phyloP scores from a whole-genome alignment of 2,888 invertebrate species.

The Miltochrista miniata region DNA sequence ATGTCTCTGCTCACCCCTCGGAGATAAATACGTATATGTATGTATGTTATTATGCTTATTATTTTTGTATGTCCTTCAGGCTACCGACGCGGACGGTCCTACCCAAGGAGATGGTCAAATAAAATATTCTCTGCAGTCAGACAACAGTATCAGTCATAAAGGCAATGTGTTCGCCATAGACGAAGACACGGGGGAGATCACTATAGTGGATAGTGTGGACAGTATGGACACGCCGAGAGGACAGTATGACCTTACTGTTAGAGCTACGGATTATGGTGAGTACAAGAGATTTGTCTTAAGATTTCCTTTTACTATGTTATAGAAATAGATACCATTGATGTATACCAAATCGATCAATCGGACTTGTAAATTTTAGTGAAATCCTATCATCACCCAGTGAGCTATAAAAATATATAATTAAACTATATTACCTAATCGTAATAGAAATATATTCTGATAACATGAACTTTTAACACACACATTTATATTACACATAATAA shows the following conservation, averaged over 20 bases:
- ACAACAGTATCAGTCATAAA: constrained; percentile 86
- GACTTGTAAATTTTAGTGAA: too few relatives aligned
- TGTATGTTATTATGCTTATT: neutral
- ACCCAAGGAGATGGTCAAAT: constrained; percentile 88
- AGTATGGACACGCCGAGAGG: constrained; percentile 90
- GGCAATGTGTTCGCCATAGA: constrained; percentile 87
- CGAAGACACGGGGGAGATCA: constrained; percentile 87
- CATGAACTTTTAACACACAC: too few relatives aligned
- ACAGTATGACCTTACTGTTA: constrained; percentile 87
- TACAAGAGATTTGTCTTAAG: neutral
- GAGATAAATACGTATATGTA: too few relatives aligned
- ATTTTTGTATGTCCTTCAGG: constrained; percentile 65
- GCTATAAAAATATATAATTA: too few relatives aligned
- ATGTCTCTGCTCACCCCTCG: too few relatives aligned
- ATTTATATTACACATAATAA: too few relatives aligned
- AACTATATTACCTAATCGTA: too few relatives aligned
- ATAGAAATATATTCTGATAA: too few relatives aligned
- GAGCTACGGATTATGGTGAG: constrained; percentile 88
- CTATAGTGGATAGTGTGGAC: constrained; percentile 84
- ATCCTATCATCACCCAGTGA: too few relatives aligned
- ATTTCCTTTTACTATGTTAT: too few relatives aligned
- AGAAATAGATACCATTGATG: too few relatives aligned
- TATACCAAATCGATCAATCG: too few relatives aligned
- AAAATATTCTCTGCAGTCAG: constrained; percentile 86
- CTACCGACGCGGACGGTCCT: constrained; percentile 89